Evolutionary conservation across 2,888 invertebrate genomes (phyloP).

Genomic region (Nomada ruficornis): DNA sequence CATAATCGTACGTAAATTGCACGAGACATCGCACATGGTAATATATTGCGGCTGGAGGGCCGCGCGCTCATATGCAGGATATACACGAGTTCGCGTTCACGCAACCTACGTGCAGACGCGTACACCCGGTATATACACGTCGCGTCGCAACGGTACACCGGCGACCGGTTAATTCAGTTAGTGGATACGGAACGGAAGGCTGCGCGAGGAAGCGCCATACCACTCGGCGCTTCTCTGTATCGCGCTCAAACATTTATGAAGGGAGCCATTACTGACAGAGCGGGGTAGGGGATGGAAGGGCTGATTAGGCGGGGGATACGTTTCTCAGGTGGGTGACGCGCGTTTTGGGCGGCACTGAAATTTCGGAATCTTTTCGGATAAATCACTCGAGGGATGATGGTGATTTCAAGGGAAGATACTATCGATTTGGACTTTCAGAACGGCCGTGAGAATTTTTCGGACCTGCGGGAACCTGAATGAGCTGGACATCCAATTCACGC

Average conservation of each 20-base stretch:
- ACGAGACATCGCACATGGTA: conserved; percentile 77
- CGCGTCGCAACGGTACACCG: conserved; percentile 59
- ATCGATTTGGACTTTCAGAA: too few species aligned
- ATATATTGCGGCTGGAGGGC: conserved; percentile 75
- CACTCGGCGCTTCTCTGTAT: conserved; percentile 16
- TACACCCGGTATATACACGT: conserved; percentile 31
- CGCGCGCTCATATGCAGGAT: conserved; percentile 69
- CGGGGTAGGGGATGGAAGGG: neutral
- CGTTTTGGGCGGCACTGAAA: neutral
- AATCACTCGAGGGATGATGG: neutral
- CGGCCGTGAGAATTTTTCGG: too few species aligned
- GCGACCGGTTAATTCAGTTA: conserved; percentile 77
- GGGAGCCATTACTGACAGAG: conserved; percentile 6
- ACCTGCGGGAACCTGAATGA: too few species aligned
- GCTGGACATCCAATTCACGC: too few species aligned
- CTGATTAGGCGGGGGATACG: neutral
- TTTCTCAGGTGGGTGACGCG: neutral
- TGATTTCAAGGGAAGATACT: too few species aligned
- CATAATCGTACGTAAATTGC: conserved; percentile 82
- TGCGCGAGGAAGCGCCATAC: conserved; percentile 57
- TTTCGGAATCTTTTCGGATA: neutral
- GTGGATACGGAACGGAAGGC: conserved; percentile 71
- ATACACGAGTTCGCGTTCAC: conserved; percentile 49
- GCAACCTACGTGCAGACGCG: conserved; percentile 39
- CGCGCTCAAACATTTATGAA: conserved; percentile 29